Percentiles rank a stretch among this genome's conserved stretches.
Evolutionary conservation across 2,797 vertebrate genomes (phyloP).

Genomic region (Sebastes alutus): DNA sequence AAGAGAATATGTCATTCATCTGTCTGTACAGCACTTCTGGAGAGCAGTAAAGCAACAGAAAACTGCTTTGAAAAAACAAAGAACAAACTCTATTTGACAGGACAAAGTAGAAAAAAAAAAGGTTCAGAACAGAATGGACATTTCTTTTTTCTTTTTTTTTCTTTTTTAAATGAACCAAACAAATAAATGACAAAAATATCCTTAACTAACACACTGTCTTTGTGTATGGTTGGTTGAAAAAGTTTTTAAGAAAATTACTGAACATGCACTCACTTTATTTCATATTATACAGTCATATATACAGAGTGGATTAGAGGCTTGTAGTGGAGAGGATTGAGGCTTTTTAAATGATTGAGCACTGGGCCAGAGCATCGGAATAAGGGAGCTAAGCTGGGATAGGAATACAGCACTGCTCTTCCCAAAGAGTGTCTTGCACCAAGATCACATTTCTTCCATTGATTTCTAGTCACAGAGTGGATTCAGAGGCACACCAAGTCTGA

Average conservation of each 20-base stretch:
- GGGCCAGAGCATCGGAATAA: conserved; percentile 5
- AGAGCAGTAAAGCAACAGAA: conserved; percentile 55
- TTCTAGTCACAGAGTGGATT: conserved; percentile 19
- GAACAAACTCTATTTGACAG: conserved; percentile 9
- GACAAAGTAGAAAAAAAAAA: conserved; percentile 21
- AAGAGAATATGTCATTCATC: conserved; percentile 69
- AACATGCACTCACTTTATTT: conserved; percentile 81
- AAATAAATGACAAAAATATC: conserved; percentile 35
- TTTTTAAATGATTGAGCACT: conserved; percentile 50
- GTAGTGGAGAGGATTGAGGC: conserved; percentile 59
- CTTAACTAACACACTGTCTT: conserved; percentile 34
- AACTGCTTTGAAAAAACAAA: conserved; percentile 9
- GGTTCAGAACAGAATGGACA: background rate
- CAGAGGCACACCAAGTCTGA: conserved; percentile 18
- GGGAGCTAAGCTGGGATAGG: conserved; percentile 14
- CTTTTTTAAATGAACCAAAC: conserved; percentile 17
- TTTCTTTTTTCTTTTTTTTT: background rate
- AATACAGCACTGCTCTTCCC: conserved; percentile 10
- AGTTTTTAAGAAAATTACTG: conserved; percentile 75
- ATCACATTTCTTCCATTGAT: conserved; percentile 12
- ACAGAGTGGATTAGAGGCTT: conserved; percentile 72
- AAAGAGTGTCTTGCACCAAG: conserved; percentile 5
- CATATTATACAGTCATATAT: conserved; percentile 81
- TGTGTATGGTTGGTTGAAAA: conserved; percentile 67
- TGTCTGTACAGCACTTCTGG: conserved; percentile 76